phyloP scores from a whole-genome alignment of 2,113 vertebrate species.

The Nothoprocta perdicaria region DNA sequence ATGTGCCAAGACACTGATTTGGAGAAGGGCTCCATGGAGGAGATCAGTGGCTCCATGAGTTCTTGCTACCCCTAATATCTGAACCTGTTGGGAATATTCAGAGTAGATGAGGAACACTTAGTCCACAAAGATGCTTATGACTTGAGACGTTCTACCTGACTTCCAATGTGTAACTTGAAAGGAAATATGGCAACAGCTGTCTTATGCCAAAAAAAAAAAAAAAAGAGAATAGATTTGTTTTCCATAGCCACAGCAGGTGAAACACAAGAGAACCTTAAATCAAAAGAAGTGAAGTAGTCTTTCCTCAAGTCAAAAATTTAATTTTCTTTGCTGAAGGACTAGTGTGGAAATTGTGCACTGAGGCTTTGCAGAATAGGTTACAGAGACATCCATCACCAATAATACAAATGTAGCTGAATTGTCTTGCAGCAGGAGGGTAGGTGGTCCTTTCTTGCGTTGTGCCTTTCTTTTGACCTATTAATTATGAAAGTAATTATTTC shows the following conservation, averaged over 20 bases:
- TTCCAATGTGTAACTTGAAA: not conserved
- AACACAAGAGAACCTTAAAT: not conserved
- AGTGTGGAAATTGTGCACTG: not conserved
- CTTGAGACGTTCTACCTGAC: not conserved
- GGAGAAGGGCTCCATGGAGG: not conserved
- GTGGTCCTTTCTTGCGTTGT: not conserved
- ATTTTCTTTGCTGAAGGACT: too few species aligned
- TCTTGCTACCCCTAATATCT: not conserved
- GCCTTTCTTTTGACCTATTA: not conserved
- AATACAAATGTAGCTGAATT: not conserved
- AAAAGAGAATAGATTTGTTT: not conserved
- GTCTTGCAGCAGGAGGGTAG: not conserved
- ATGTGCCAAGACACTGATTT: not conserved
- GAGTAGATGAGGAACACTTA: not conserved
- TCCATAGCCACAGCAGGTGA: not conserved
- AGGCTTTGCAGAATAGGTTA: not conserved
- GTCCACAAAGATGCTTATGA: not conserved
- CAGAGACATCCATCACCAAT: not conserved
- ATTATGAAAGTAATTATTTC: not conserved
- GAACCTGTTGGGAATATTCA: not conserved
- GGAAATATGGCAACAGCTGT: not conserved
- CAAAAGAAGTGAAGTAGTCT: not conserved
- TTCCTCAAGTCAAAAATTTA: not conserved
- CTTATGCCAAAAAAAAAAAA: not conserved
- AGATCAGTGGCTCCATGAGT: not conserved